Base-by-base conservation (phyloP, 2,797 vertebrate species). In the Alectoris magna region DNA sequence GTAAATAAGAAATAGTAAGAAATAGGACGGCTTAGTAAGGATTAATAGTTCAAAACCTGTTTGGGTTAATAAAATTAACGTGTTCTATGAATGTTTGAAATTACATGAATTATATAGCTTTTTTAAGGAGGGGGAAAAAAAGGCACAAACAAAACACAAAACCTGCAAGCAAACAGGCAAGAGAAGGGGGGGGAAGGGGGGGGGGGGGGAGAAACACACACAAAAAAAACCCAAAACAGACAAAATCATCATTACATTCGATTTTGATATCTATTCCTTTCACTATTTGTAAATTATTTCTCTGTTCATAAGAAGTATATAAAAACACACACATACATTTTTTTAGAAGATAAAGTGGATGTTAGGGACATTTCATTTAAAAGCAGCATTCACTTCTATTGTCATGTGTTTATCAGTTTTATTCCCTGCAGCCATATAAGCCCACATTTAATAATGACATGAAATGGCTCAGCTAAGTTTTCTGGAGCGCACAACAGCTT, bases 21-120 rank as follows among this genome's bases (percentile, higher is more conserved):
- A 95, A 72, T 75, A 71, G 48, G 29, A 74, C 88, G 87, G 69
- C 73, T 95, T 96, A 76, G 90, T 67, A 83, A 93, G 90, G 74
- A 89, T 74, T 87, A 93, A 69, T 90, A 89, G 68, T 78, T 53
- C 39, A 31, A 80, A 74, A 89, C 29, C 43, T 79, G 43, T 48
- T 59, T 69, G 49, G 38, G 72, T 62, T 88, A 72, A 46, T 84
- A 78, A 79, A 94, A 78, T 70, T 59, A 5, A 44, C 64, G 79
- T 95, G 91, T 76, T 38, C n/a, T 22, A 44, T 26, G 82, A 80
- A 88, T 68, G 77, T 27, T 27, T 74, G 83, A 95, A 96, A 93
- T 62, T 83, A 82, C 69, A 51, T 31, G 76, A 85, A 96, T 96
- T 87, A 89, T 53, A 21, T 29, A 77, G 19, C 10, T 70, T 17